Base-by-base conservation (phyloP, 1,140 invertebrate species). In the Myzus persicae region DNA sequence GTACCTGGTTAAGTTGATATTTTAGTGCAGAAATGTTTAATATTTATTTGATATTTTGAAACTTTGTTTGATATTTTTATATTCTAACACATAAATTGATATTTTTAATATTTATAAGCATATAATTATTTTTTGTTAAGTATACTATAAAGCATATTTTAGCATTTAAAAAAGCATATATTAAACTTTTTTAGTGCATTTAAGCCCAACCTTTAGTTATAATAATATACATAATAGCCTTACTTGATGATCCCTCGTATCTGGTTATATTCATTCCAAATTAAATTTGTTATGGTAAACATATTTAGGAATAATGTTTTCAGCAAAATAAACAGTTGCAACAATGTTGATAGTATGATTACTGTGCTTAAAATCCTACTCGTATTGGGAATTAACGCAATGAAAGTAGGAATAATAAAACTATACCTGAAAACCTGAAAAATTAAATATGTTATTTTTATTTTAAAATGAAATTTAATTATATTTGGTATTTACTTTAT, bases 231-330 rank as follows among this genome's bases (percentile, higher is more conserved):
- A 90, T 0, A 88, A 51, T 89, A 14, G 54, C 5, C 94, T 94
- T 94, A 94, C 94, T 94, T 94, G 6, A 98, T 96, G 94, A 98
- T 97, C 92, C 96, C 96, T 92, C 96, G 96, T 22, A 96, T 96
- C 94, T 98, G 96, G 67, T 96, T 95, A 94, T 97, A 97, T 14
- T 97, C 97, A 36, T 96, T 95, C 94, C 97, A 96, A 2, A 98
- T 95, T 0, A 97, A 96, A 93, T 97, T 96, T 42, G 96, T 95
- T 18, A 98, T 96, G 36, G 96, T 95, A 92, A 97, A 95, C 2
- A 96, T 95, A 93, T 97, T 97, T 38, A 96, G 96, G 96, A 97
- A 97, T 11, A 98, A 94, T 0, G 97, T 96, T 94, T 97, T 97
- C 95, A 97, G 97, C 44, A 97, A 96, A 42, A 97, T 95, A 84